A percentile compares a stretch with the other conserved stretches of the same genome.
phyloP scores from a whole-genome alignment of 2,888 invertebrate genomes.

The Caenorhabditis parvicauda region DNA sequence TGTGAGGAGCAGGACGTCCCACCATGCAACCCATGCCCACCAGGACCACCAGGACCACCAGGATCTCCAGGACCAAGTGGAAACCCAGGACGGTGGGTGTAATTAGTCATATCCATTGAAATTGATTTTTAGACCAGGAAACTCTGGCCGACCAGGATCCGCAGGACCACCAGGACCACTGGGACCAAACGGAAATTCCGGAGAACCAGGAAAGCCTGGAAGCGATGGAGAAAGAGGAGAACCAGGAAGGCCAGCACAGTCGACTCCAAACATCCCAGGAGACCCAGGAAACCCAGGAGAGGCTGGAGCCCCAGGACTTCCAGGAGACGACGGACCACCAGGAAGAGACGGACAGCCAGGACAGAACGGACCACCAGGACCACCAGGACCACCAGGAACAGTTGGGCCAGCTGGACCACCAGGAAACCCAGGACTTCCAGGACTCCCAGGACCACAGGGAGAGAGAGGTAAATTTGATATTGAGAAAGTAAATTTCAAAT shows the following conservation, averaged over 20 bases:
- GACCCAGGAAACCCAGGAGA: slow-evolving; percentile 59
- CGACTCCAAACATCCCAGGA: slow-evolving; percentile 55
- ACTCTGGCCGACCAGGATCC: slow-evolving; percentile 55
- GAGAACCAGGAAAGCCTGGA: slow-evolving; percentile 47
- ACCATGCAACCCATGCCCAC: slow-evolving; percentile 62
- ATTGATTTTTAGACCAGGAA: slow-evolving; percentile 54
- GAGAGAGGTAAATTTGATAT: slow-evolving; percentile 27
- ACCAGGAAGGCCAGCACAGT: slow-evolving; percentile 49
- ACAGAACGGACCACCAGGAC: slow-evolving; percentile 50
- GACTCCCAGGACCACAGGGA: slow-evolving; percentile 53
- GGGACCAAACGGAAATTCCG: slow-evolving; percentile 49
- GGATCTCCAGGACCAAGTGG: slow-evolving; percentile 50
- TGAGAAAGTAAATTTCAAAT: not conserved
- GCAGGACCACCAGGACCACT: slow-evolving; percentile 48
- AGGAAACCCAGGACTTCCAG: slow-evolving; percentile 43
- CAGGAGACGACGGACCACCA: slow-evolving; percentile 56
- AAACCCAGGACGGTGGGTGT: slow-evolving; percentile 45
- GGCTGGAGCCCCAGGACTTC: slow-evolving; percentile 43
- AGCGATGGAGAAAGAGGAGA: slow-evolving; percentile 53
- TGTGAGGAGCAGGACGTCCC: slow-evolving; percentile 61
- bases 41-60: slow-evolving; percentile 54
- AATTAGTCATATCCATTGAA: no score
- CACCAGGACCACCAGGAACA: slow-evolving; percentile 54
- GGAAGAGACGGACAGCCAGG: slow-evolving; percentile 56
- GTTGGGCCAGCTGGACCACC: slow-evolving; percentile 41